phyloP scores from a whole-genome alignment of 2,113 vertebrate species.

The sheep (Ovis aries) region DNA sequence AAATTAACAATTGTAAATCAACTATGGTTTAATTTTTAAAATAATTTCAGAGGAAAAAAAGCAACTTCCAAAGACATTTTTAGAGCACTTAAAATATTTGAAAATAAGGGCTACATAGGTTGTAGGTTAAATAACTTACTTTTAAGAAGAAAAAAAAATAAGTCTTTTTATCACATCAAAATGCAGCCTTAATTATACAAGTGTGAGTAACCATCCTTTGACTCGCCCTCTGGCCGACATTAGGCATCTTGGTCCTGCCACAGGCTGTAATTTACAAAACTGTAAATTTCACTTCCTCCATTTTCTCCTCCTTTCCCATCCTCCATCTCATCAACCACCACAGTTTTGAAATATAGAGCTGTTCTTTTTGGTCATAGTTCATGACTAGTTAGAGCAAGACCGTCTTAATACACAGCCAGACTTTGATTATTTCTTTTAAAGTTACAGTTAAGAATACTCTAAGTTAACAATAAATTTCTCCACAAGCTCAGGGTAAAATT shows the following conservation, averaged over 20 bases:
- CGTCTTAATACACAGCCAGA: conserved; percentile 31
- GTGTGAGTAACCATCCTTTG: neutral
- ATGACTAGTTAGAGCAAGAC: conserved; percentile 41
- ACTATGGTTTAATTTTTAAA: neutral
- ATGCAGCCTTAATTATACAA: conserved; percentile 17
- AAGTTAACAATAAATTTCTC: conserved; percentile 50
- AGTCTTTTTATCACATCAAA: conserved; percentile 34
- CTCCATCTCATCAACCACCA: conserved; percentile 19
- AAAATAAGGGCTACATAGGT: neutral
- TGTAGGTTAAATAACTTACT: neutral
- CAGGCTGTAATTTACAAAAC: conserved; percentile 64
- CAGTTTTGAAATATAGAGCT: conserved; percentile 62
- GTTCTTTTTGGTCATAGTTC: conserved; percentile 30
- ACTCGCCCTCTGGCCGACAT: neutral
- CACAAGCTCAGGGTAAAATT: conserved; percentile 22
- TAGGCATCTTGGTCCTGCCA: neutral
- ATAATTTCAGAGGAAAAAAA: neutral
- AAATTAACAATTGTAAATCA: neutral
- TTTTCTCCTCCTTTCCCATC: conserved; percentile 36
- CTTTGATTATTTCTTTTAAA: conserved; percentile 42
- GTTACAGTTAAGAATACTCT: conserved; percentile 45
- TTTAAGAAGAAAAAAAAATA: neutral
- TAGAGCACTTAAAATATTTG: neutral
- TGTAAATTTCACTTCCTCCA: conserved; percentile 41
- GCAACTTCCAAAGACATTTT: neutral